Evolutionary conservation across 2,113 vertebrate genomes (phyloP).

Genomic region (Corythornis vintsioides): DNA sequence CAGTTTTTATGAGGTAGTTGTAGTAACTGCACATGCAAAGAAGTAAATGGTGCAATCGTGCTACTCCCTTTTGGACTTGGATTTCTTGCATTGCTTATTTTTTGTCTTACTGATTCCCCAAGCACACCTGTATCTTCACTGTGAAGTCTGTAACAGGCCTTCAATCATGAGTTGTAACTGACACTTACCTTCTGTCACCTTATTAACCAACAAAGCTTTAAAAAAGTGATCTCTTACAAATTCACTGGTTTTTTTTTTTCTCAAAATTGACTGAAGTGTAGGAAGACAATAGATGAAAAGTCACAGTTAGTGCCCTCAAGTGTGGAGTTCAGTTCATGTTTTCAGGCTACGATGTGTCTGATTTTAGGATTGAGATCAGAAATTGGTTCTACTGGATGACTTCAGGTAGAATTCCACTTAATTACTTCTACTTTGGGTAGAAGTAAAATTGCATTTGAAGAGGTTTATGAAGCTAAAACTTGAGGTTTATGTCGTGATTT

Average conservation of each 20-base stretch:
- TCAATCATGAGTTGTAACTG: neutral
- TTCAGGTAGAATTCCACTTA: too few relatives aligned
- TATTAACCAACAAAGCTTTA: accelerated
- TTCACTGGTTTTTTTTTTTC: neutral
- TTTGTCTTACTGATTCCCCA: neutral
- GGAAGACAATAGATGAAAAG: neutral
- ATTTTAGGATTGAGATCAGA: neutral
- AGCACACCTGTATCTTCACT: neutral
- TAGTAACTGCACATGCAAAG: neutral
- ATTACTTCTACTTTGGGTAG: neutral
- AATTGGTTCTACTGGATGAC: too few relatives aligned
- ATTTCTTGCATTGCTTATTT: neutral
- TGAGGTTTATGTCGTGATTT: neutral
- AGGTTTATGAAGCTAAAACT: neutral
- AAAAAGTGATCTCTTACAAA: neutral
- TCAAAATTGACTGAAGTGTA: neutral
- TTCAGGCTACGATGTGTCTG: neutral
- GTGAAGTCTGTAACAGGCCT: neutral
- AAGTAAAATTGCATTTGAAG: neutral
- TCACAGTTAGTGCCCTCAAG: accelerated
- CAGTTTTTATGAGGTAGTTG: neutral
- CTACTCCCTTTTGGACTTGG: neutral
- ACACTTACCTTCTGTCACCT: neutral
- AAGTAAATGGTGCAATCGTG: neutral
- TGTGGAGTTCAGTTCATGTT: neutral